Evolutionary conservation across 2,888 invertebrate species (phyloP).

Genomic region (Oxycera nigricornis): DNA sequence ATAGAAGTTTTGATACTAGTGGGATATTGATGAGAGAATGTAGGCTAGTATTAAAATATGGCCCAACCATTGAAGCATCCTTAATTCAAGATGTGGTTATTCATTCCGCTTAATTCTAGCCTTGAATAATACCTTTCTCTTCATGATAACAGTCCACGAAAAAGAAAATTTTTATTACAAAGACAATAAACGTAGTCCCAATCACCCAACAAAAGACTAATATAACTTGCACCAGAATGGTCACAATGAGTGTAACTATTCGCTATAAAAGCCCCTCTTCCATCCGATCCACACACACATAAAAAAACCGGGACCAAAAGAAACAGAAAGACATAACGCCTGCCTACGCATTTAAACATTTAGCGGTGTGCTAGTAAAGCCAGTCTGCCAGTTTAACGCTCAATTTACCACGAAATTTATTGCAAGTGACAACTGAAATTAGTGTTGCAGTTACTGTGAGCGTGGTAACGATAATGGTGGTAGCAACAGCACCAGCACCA

Average conservation of each 20-base stretch:
- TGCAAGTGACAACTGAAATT: constrained; percentile 49
- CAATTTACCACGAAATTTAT: constrained; percentile 55
- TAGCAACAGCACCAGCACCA: neutral
- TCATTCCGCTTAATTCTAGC: neutral
- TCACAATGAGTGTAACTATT: neutral
- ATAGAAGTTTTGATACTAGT: neutral
- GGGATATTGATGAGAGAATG: no score
- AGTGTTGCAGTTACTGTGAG: neutral
- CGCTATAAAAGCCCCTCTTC: neutral
- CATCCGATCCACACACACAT: no score
- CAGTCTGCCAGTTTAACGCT: constrained; percentile 53
- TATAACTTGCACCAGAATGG: constrained; percentile 17
- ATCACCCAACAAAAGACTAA: neutral
- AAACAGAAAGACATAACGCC: neutral
- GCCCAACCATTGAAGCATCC: no score
- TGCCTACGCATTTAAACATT: constrained; percentile 19
- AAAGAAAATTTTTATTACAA: neutral
- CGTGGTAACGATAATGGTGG: neutral
- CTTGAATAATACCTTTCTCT: neutral
- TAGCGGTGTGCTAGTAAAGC: constrained; percentile 38
- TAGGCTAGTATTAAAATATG: no score
- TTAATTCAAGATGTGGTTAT: neutral
- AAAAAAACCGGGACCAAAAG: no score
- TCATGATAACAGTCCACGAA: neutral
- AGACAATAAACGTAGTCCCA: constrained; percentile 4